Evolutionary conservation across 2,113 vertebrate species (phyloP), one percentile per base, ranked within the genome.

Genomic region (Camarhynchus parvulus): DNA sequence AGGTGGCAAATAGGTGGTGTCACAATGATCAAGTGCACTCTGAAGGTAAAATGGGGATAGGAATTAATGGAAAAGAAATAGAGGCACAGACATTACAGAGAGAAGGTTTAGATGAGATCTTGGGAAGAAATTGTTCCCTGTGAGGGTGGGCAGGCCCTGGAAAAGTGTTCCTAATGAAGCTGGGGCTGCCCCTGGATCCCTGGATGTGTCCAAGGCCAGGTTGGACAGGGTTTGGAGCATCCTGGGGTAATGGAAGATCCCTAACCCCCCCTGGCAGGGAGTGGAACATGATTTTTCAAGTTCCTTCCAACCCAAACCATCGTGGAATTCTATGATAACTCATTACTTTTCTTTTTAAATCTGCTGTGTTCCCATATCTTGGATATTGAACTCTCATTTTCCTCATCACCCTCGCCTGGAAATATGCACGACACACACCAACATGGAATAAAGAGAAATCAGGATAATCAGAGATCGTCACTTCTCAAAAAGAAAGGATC

Each of bases 181-280:
- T 74, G 77, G 10, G 68, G 9, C 13, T 63, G 4, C 0, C 1
- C 25, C 18, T 41, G n/a, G 6, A 42, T 28, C 47, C 35, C 31
- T 83, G 31, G 35, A 4, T 49, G 5, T 33, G 25, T 2, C 18
- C 70, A 49, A 20, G 21, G 15, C 5, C 41, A 56, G 41, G 10
- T 0, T 61, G 46, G 27, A 46, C 0, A 0, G 13, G 39, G 10
- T 5, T 31, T 75, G 62, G 24, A 35, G 9, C 11, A 62, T 0
- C 20, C 10, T 41, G 41, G 19, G 18, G 5, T 1, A 13, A 18
- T 27, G 31, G 20, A 3, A 61, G 7, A 1, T 67, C 11, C 15
- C 28, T 47, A 35, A 28, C 8, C 31, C 24, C 5, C 16, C 13
- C 19, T 10, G 33, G 15, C 3, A 59, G 23, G 5, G 18, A 17